Conservation (phyloP, 1,140 invertebrate species). For the Uloborus diversus region DNA sequence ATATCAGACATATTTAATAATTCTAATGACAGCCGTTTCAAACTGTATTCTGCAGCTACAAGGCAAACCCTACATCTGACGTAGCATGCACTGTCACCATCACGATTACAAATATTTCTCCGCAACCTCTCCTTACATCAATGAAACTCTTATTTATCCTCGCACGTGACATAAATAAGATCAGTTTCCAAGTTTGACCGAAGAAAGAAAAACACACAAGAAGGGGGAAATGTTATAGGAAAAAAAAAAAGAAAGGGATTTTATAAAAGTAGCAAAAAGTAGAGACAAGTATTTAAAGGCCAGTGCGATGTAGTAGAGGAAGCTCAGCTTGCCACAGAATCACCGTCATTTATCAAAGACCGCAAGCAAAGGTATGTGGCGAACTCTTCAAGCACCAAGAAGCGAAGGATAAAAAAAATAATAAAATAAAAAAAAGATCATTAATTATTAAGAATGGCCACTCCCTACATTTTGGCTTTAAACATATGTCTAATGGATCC, state of each 20-base stretch:
- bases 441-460: constrained; percentile 5
- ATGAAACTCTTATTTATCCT: neutral
- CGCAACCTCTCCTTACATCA: too few relatives aligned
- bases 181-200: neutral
- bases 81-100: neutral
- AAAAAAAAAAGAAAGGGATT: neutral
- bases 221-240: neutral
- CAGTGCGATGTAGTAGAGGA: neutral
- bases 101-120: too few relatives aligned
- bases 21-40: too few relatives aligned
- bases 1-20: too few relatives aligned
- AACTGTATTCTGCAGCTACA: too few relatives aligned
- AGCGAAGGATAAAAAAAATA: too few relatives aligned
- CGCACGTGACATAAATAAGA: neutral
- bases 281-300: neutral
- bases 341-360: neutral
- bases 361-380: neutral
- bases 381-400: neutral
- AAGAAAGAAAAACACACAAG: neutral
- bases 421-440: constrained; percentile 1
- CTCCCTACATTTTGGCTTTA: neutral
- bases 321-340: neutral
- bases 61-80: too few relatives aligned
- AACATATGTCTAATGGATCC: neutral
- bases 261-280: too few relatives aligned